Evolutionary conservation across 2,113 vertebrate species (phyloP), one percentile per base, ranked within the genome.

Genomic region (Neolamprologus brichardi): DNA sequence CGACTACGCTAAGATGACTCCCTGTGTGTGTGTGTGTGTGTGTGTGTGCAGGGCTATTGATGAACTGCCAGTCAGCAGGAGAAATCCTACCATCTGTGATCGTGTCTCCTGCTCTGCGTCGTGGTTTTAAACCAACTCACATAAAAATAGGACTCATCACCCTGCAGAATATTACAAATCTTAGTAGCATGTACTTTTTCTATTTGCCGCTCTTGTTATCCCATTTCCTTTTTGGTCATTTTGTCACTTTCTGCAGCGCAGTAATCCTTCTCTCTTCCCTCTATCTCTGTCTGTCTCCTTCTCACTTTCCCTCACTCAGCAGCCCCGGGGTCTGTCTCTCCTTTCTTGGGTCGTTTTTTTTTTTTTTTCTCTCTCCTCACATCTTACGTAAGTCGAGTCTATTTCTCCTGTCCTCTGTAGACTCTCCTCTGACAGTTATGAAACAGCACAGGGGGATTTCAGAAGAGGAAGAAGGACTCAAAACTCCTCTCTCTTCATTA

Each of bases 381-480:
- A 75, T 93, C 94, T 96, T 96, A 94, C 51, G 72, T 96, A 96
- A 96, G 93, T 83, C 7, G 53, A 93, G 90, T 93, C 93, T 93
- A 92, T 94, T 94, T 94, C 92, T 93, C 91, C 87, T 83, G 93
- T 90, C 91, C 94, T 94, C 93, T 90, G 93, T 88, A 88, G 93
- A 94, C 90, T 89, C 90, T 88, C 85, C 84, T 91, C 93, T 94
- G 93, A 93, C 91, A 92, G 94, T 95, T 95, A 94, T 89, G 93
- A 95, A 95, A 95, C 89, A 87, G 85, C 84, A 84, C 91, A 83
- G 83, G 80, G 92, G 92, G 91, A 92, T 89, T 92, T 92, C 85
- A 92, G 89, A 87, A 78, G 90, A 94, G 88, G 89, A 89, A 77
- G 87, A 79, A 88, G 87, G 88, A 91, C 90, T 91, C 85, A 72